Base-by-base conservation (phyloP, 2,113 vertebrate genomes). In the Rousettus leschenaultii region DNA sequence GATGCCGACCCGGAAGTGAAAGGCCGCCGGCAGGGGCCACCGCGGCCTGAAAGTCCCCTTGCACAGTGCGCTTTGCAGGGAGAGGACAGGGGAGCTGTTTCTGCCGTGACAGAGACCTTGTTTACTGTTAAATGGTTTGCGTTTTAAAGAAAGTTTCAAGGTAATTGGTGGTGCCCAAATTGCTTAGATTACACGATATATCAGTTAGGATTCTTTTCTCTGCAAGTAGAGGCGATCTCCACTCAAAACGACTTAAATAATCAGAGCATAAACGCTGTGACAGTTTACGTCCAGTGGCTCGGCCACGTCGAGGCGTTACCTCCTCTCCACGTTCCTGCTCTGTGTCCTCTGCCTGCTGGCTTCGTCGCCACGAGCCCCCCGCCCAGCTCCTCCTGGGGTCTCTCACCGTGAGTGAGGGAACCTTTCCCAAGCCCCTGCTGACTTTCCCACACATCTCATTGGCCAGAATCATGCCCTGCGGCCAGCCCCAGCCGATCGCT, bases 41-140 rank as follows among this genome's bases (percentile, higher is more conserved):
- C 1, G 6, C 9, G 19, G 24, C 28, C 95, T 57, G 51, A 66
- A 51, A 18, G 22, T 55, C 35, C 66, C 30, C 51, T 77, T 2
- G 43, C 18, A 1, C 0, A 0, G 11, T 26, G 16, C 12, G 0
- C 14, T 26, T 16, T 13, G 11, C 28, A 11, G n/a, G 48, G 53
- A 82, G 68, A 82, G 35, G 61, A 40, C 9, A 3, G 24, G 33
- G 6, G 19, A 51, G 9, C 53, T 63, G 71, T 6, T 43, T 51
- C 21, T 74, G 35, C 63, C 40, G 19, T 91, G 33, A n/a, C 38
- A 22, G 57, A 16, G 30, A 12, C 11, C 15, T 26, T 30, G 16
- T 30, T 95, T 90, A 40, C 88, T 53, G 35, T 74, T 38, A 51
- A 35, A 7, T 59, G 22, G 22, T 85, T 59, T 63, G 3, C 45